Percentiles rank a stretch among this genome's conserved stretches.
phyloP scores from a whole-genome alignment of 2,888 invertebrate species.

The Nesidiocoris tenuis region DNA sequence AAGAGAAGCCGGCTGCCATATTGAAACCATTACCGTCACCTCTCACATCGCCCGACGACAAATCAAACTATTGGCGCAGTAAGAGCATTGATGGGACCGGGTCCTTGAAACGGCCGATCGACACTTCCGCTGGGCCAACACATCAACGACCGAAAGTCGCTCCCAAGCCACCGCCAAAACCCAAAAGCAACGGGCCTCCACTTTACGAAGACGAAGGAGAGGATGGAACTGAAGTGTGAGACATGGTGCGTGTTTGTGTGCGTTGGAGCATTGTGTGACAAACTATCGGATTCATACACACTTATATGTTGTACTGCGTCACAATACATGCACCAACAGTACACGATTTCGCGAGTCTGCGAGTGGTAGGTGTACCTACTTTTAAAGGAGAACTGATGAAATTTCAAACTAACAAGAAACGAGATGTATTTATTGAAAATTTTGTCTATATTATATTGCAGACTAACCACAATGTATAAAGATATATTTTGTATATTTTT shows the following conservation, averaged over 20 bases:
- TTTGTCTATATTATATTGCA: slow-evolving; percentile 26
- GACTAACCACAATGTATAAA: slow-evolving; percentile 31
- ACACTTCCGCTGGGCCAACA: slow-evolving; percentile 46
- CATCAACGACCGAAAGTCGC: slow-evolving; percentile 63
- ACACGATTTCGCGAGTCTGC: neutral
- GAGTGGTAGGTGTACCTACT: neutral
- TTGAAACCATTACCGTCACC: slow-evolving; percentile 50
- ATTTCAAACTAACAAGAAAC: slow-evolving; percentile 19
- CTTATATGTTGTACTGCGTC: neutral
- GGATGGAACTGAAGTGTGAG: slow-evolving; percentile 43
- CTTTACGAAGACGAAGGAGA: slow-evolving; percentile 42
- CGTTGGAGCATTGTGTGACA: neutral
- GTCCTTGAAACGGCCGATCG: slow-evolving; percentile 54
- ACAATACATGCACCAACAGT: neutral
- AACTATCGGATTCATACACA: neutral
- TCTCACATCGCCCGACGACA: slow-evolving; percentile 51
- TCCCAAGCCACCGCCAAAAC: slow-evolving; percentile 67
- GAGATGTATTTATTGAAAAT: slow-evolving; percentile 29
- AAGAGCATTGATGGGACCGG: slow-evolving; percentile 17
- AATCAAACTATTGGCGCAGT: slow-evolving; percentile 15
- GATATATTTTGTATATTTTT: slow-evolving; percentile 39
- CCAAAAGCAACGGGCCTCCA: slow-evolving; percentile 35
- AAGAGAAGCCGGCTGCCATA: neutral
- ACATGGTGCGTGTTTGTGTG: neutral
- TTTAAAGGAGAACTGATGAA: neutral